Evolutionary conservation across 2,888 invertebrate genomes (phyloP), one percentile per base, ranked within the genome.

Genomic region (Stegophylla sp.): DNA sequence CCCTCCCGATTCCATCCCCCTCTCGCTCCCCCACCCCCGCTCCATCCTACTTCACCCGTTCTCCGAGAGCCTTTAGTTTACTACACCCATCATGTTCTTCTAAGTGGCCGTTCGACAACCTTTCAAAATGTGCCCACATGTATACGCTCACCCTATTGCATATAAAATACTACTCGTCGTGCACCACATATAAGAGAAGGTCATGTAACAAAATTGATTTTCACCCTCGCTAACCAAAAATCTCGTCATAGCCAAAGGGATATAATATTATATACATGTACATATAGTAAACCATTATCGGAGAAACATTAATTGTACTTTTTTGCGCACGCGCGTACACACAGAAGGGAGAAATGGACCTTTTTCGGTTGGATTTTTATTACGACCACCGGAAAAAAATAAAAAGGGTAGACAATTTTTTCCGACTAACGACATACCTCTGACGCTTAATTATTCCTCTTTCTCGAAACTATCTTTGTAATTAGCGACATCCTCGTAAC

Each of bases 121-220:
- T 79, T 79, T 79, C 61, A 71, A 71, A 79, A 63, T 71, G 79
- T 48, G 23, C 69, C 48, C 71, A 79, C 71, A 71, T 69, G n/a
- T n/a, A 71, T 34, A 59, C 69, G 34, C 48, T 69, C 59, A 59
- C 79, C 69, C 69, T 51, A 63, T 71, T 71, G 23, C 56, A 61
- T 71, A 71, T 59, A 71, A 79, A 79, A 79, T 51, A 71, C 79
- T 79, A n/a, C n/a, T n/a, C n/a, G n/a, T n/a, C n/a, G n/a, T n/a
- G n/a, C n/a, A n/a, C n/a, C n/a, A n/a, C n/a, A n/a, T n/a, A 51
- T 63, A 61, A 45, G 48, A 69, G 34, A 71, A 79, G 69, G 79
- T 79, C 69, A 71, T 71, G 71, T 71, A 71, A 79, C 41, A 51
- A 79, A 79, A 79, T 71, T 79, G 79, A 79, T 79, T 79, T 79